Base-by-base conservation (phyloP, 2,888 invertebrate species). In the Spisula subtruncata region DNA sequence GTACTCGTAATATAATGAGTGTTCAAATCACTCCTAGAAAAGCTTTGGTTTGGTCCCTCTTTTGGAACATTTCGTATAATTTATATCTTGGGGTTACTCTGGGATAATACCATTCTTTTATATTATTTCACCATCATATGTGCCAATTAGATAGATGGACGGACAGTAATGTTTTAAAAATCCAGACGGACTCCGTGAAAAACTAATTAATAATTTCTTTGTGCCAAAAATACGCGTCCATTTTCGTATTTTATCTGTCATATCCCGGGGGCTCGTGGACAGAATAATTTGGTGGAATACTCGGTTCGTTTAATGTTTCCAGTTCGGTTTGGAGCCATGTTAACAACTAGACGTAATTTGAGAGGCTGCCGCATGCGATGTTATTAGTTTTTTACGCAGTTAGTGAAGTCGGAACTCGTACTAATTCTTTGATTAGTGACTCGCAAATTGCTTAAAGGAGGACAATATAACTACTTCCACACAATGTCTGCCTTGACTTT, bases 341-440 rank as follows among this genome's bases (percentile, higher is more conserved):
- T 32, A 29, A 75, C 75, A 75, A 75, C 35, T 29, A 35, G 35
- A 35, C 16, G 75, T 75, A 75, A 75, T 75, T 75, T 75, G 32
- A 75, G 75, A 75, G 75, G 32, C 75, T 75, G 75, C 32, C 35
- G 75, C 25, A 75, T 32, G 75, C 16, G 75, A 35, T 10, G 16
- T 75, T 75, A 75, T 75, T 75, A 75, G 75, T 75, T 75, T 75
- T 75, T 75, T 75, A 75, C 35, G 29, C 16, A 35, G 75, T 75
- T 75, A 75, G 14, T 35, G 35, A 75, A 35, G 75, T 75, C 75
- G 16, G 75, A 75, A 75, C 18, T 75, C 25, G 32, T 32, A 16
- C 75, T 75, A 75, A 75, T 75, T 75, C 35, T 35, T 35, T 16
- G 75, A 75, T 32, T 29, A 75, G 75, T 75, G 75, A 35, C 18